Conservation (phyloP, 2,888 invertebrate genomes). For the Synergus laeviventris region DNA sequence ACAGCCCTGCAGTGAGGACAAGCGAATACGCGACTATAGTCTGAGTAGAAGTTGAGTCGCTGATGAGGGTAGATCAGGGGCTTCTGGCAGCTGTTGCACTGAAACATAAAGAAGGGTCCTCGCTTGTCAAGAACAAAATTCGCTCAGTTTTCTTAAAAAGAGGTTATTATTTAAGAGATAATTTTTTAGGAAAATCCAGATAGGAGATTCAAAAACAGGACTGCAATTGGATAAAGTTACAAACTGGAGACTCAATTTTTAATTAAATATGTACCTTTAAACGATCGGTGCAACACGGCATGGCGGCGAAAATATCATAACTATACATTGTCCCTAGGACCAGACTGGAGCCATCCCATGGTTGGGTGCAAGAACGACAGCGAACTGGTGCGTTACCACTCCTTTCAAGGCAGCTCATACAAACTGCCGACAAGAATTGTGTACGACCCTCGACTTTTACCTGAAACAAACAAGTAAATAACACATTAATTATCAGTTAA, state of each 20-base stretch:
- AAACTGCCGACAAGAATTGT: conserved; percentile 94
- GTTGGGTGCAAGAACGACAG: conserved; percentile 90
- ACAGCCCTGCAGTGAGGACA: conserved; percentile 94
- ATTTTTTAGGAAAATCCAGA: no score
- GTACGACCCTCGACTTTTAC: conserved; percentile 93
- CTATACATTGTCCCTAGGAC: conserved; percentile 98
- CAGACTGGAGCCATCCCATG: conserved; percentile 95
- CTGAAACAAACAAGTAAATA: conserved; percentile 77
- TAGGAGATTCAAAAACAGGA: not conserved
- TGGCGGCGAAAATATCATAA: conserved; percentile 98
- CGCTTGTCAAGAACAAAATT: not conserved
- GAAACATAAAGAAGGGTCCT: conserved; percentile 59
- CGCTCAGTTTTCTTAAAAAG: not conserved
- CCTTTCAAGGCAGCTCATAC: conserved; percentile 95
- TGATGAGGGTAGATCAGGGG: conserved; percentile 91
- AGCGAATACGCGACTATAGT: conserved; percentile 93
- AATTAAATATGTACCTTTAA: conserved; percentile 82
- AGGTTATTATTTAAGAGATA: not conserved
- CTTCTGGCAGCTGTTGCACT: conserved; percentile 96
- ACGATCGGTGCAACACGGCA: conserved; percentile 95
- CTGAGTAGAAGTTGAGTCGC: conserved; percentile 93
- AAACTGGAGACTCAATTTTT: not conserved
- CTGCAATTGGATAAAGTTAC: no score
- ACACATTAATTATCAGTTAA: not conserved
- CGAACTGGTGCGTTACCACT: conserved; percentile 85